Conservation (phyloP, 2,113 vertebrate genomes). For the Pseudorectes ferrugineus region DNA sequence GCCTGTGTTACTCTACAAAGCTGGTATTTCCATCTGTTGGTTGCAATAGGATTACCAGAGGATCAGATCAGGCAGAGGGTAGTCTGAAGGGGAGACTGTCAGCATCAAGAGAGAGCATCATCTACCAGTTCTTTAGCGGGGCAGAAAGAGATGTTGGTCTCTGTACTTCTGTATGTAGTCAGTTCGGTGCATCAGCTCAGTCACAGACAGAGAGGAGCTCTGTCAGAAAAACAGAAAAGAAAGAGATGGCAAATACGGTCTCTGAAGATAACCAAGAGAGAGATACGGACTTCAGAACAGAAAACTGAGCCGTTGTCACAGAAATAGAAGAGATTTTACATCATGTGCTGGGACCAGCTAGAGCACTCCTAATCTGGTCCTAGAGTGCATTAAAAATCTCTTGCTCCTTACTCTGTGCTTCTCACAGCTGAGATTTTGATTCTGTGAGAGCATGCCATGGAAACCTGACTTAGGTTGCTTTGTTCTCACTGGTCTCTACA, state of each 20-base stretch:
- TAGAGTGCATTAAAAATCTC: not conserved
- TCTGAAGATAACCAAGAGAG: not conserved
- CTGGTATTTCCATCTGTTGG: conserved; percentile 8
- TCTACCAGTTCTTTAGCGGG: not conserved
- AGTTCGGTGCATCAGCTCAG: not conserved
- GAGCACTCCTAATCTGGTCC: not conserved
- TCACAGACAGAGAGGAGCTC: not conserved
- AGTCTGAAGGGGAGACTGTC: not conserved
- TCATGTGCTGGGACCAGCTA: not conserved
- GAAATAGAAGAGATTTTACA: not conserved
- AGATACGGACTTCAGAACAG: not conserved
- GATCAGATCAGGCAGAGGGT: not conserved
- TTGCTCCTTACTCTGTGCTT: not conserved
- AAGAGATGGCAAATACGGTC: not conserved
- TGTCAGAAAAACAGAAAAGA: not conserved
- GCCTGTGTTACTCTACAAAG: not conserved
- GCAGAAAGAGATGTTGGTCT: not conserved
- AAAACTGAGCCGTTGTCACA: not conserved
- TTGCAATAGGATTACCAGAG: not conserved
- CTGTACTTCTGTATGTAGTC: not conserved
- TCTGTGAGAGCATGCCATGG: not conserved
- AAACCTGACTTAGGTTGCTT: not conserved
- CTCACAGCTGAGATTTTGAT: not conserved
- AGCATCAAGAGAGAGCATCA: not conserved
- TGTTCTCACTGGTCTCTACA: not conserved